Evolutionary conservation across 2,888 invertebrate species (phyloP), one percentile per base, ranked within the genome.

Genomic region (Ariolimax columbianus): DNA sequence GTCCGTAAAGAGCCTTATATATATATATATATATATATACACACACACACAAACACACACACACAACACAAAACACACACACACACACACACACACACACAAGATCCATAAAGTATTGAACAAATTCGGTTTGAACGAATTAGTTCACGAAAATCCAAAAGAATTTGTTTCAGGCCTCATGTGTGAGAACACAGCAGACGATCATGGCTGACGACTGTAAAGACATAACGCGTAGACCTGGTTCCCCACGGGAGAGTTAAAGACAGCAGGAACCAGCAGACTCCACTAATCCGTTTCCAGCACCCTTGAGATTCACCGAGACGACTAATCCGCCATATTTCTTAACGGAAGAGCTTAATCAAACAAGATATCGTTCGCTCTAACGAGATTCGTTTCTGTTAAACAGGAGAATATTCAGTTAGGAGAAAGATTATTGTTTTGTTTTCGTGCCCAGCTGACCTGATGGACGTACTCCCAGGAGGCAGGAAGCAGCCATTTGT

Each of bases 241-340:
- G 23, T 4, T 1, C 70, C 63, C 59, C 36, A 6, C 30, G 63
- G 63, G 40, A 63, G 63, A 38, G 40, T 63, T 63, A 40, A n/a
- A 14, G 38, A 63, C 6, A 78, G 63, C 78, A 78, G 30, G 63
- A 59, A 78, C 38, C 63, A 59, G 59, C 63, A 33, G 38, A 19
- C 59, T 11, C 36, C 55, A 19, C 19, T 30, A 36, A 7, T 17
- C 63, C 63, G 26, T 0, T 1, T 38, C 2, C 38, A 19, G 38
- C 63, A 38, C 59, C 40, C 63, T n/a, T 6, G 63, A 55, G 78
- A 63, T 36, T 55, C 36, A 0, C 38, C 26, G 40, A 38, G 26
- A 26, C 63, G n/a, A 63, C 36, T 63, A 63, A 63, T 63, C 78
- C 78, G 63, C 78, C 78, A 63, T 63, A 63, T 78, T 63, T 59